A percentile compares a stretch with the other conserved stretches of the same genome.
Conservation (phyloP, 2,888 invertebrate genomes). For the Neelides folsomi region DNA sequence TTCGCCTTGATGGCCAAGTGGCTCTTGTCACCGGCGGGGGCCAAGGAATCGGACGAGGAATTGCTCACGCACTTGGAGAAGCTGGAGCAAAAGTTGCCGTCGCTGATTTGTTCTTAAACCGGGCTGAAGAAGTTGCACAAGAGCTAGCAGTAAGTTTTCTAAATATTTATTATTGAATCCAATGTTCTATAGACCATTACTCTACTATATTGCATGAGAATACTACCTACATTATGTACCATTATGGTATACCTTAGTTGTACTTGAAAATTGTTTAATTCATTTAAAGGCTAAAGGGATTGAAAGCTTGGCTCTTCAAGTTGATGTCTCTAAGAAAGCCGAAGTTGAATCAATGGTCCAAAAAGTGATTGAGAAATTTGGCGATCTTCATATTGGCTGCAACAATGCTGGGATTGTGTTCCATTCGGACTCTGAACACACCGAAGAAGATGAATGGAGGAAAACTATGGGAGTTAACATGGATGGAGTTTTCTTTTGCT, state of each 20-base stretch:
- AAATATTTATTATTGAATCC: too few species aligned
- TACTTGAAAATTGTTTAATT: too few species aligned
- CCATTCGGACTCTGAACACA: conserved; percentile 18
- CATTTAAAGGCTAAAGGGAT: conserved; percentile 22
- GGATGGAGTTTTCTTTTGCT: conserved; percentile 25
- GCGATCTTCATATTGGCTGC: conserved; percentile 23
- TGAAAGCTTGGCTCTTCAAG: conserved; percentile 20
- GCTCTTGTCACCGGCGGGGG: conserved; percentile 22
- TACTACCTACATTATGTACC: too few species aligned
- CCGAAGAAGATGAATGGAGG: conserved; percentile 21
- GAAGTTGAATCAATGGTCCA: conserved; percentile 24
- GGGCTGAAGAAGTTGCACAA: conserved; percentile 19
- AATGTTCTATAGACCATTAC: too few species aligned
- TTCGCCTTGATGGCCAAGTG: conserved; percentile 23
- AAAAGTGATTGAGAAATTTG: conserved; percentile 16
- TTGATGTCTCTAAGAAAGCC: conserved; percentile 26
- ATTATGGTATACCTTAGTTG: too few species aligned
- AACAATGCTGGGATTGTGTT: conserved; percentile 28
- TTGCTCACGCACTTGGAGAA: conserved; percentile 26
- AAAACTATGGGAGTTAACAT: conserved; percentile 16
- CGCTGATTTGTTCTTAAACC: conserved; percentile 18
- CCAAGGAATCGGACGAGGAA: conserved; percentile 8
- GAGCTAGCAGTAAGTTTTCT: too few species aligned
- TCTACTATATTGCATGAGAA: too few species aligned
- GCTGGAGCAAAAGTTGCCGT: conserved; percentile 25